Evolutionary conservation across 2,797 vertebrate species (phyloP).

Genomic region (Lacerta agilis): DNA sequence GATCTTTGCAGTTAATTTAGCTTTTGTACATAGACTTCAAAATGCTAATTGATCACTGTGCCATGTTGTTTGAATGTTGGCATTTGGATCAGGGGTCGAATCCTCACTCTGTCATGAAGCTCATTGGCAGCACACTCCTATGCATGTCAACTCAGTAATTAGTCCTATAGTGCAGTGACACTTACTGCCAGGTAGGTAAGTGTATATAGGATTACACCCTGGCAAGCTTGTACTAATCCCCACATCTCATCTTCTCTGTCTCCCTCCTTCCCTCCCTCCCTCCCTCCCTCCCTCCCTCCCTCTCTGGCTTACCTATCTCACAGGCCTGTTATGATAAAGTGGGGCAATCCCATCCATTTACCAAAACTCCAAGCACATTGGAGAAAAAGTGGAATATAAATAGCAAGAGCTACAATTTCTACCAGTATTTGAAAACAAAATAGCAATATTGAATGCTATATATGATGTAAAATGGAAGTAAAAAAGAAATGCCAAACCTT

Average conservation of each 20-base stretch:
- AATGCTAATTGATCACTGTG: background rate
- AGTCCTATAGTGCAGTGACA: too few species aligned
- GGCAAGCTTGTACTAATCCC: background rate
- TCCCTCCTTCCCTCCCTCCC: too few species aligned
- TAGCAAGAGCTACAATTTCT: fast-evolving
- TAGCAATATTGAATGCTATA: background rate
- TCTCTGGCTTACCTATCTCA: background rate
- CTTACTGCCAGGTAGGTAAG: too few species aligned
- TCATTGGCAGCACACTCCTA: background rate
- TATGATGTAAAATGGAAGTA: background rate
- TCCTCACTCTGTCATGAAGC: background rate
- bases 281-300: too few species aligned
- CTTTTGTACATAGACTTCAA: background rate
- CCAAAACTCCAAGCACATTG: background rate
- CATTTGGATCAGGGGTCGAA: background rate
- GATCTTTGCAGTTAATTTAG: background rate
- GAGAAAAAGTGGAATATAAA: background rate
- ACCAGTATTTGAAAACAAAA: background rate
- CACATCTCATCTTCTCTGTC: too few species aligned
- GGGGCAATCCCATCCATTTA: background rate
- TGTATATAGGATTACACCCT: background rate
- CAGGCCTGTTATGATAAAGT: background rate
- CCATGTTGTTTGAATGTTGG: background rate
- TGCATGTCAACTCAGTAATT: too few species aligned
- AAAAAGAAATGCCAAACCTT: background rate